These are phyloP conservation scores for Drymonia ruficornis DNA, from an alignment of 2,888 invertebrate genomes.

Conservation along the genomic window DNA sequence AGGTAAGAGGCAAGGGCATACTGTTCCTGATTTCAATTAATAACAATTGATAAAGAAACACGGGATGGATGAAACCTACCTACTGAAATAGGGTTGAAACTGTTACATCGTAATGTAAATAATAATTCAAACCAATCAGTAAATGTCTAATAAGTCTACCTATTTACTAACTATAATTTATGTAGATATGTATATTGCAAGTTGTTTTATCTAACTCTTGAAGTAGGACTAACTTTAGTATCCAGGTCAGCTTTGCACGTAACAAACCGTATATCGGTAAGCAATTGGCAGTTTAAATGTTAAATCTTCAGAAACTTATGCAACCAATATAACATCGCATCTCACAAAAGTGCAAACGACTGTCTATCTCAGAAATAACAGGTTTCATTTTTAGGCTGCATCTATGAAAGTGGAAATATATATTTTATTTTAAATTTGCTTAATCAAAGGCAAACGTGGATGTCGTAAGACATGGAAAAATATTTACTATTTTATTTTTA, in stretches of 20 bases:
- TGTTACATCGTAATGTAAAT: too few species aligned
- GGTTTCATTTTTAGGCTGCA: constrained; percentile 12
- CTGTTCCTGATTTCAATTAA: too few species aligned
- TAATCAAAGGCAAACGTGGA: neutral
- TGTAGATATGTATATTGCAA: neutral
- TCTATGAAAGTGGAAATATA: neutral
- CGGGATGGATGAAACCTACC: too few species aligned
- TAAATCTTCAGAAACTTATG: constrained; percentile 56
- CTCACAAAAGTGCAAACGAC: constrained; percentile 52
- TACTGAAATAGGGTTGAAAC: too few species aligned
- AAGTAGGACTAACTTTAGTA: constrained; percentile 41
- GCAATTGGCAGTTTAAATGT: constrained; percentile 58
- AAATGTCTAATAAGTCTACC: neutral
- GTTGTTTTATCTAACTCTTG: constrained; percentile 14
- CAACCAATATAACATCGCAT: constrained; percentile 45
- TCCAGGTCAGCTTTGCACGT: constrained; percentile 55
- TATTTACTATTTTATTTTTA: neutral
- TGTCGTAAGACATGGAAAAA: neutral
- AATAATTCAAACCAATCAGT: too few species aligned
- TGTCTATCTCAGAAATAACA: constrained; percentile 24
- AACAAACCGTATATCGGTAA: constrained; percentile 49
- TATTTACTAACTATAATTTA: neutral
- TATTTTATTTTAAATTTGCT: constrained; percentile 9
- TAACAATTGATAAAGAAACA: too few species aligned
- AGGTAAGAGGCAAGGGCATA: too few species aligned